Percentiles rank a stretch among this genome's conserved stretches.
Conservation (phyloP, 1,140 invertebrate species). For the Sycophila sp. region DNA sequence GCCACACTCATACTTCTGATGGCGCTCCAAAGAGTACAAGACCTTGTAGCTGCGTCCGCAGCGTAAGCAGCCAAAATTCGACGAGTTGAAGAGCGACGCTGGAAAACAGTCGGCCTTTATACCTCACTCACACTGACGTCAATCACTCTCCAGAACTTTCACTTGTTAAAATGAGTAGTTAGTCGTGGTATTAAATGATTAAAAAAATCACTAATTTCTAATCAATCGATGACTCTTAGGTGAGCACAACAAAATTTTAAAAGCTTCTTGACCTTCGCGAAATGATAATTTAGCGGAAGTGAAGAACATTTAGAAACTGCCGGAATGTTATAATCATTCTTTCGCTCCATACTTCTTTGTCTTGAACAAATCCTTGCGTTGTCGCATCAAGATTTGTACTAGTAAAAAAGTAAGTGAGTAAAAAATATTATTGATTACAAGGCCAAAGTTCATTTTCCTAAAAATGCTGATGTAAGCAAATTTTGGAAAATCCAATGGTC, state of each 20-base stretch:
- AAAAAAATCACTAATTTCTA: no score
- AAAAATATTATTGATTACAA: neutral
- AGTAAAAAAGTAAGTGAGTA: neutral
- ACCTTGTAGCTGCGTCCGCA: constrained; percentile 63
- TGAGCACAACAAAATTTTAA: neutral
- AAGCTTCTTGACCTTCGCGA: no score
- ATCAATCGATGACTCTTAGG: no score
- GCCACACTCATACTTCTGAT: constrained; percentile 60
- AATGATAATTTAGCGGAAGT: no score
- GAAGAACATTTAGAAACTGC: neutral
- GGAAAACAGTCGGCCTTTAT: constrained; percentile 41
- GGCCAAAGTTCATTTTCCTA: neutral
- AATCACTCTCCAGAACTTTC: no score
- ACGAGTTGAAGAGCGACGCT: constrained; percentile 40
- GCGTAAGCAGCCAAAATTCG: constrained; percentile 48
- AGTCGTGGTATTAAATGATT: no score
- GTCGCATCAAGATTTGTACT: neutral
- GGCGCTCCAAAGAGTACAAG: constrained; percentile 60
- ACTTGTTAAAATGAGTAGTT: no score
- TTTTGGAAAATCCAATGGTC: constrained; percentile 1
- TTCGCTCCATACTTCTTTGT: neutral
- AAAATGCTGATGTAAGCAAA: constrained; percentile 3
- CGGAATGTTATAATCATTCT: neutral
- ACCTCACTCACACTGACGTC: neutral
- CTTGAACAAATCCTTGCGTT: neutral